These are phyloP conservation scores for Eupleurogrammus muticus DNA, from an alignment of 2,797 vertebrate genomes.

Conservation along the genomic window DNA sequence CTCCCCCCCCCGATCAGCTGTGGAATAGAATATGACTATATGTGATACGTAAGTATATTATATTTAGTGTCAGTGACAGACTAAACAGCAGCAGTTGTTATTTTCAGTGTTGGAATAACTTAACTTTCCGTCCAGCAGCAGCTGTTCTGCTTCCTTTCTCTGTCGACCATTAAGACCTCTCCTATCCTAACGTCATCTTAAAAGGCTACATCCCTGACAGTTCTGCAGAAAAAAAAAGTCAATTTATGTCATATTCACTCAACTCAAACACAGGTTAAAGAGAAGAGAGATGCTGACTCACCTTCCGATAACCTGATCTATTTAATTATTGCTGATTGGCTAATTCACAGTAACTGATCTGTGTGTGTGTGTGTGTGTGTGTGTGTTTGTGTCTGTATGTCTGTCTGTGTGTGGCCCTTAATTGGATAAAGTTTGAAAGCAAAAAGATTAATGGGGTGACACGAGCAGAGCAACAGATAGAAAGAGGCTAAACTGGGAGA, in stretches of 20 bases:
- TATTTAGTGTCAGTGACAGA: constrained; percentile 42
- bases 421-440: neutral
- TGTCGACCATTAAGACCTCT: neutral
- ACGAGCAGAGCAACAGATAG: no score
- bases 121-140: constrained; percentile 69
- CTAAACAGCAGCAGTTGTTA: constrained; percentile 74
- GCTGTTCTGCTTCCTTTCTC: constrained; percentile 51
- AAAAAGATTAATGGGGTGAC: no score
- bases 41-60: constrained; percentile 13
- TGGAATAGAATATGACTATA: no score
- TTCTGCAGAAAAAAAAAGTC: no score
- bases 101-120: constrained; percentile 51
- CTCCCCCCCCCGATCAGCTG: no score
- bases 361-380: neutral
- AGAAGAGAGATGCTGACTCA: neutral
- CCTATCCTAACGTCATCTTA: neutral
- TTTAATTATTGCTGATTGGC: constrained; percentile 27
- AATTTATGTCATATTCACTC: no score
- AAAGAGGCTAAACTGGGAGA: no score
- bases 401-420: neutral
- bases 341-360: neutral
- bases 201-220: neutral
- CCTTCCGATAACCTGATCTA: constrained; percentile 1
- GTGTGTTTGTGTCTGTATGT: neutral
- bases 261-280: no score